Percentiles rank a stretch among this genome's conserved stretches.
Conservation (phyloP, 1,140 invertebrate species). For the Drosophila eugracilis region DNA sequence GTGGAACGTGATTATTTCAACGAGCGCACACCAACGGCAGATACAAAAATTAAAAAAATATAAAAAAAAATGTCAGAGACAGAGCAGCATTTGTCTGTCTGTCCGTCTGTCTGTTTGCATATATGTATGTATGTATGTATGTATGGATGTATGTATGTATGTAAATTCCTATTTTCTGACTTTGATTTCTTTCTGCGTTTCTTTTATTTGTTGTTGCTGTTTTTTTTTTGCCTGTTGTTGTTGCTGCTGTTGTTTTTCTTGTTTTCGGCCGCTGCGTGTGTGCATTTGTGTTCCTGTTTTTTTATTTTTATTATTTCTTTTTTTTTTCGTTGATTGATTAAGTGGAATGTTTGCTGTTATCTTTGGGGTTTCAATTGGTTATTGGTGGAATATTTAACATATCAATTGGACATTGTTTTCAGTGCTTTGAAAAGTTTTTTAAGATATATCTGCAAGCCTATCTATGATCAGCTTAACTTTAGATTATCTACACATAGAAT, state of each 20-base stretch:
- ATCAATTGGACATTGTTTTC: slow-evolving; percentile 9
- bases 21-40: slow-evolving; percentile 39
- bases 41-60: slow-evolving; percentile 20
- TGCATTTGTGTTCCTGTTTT: slow-evolving; percentile 48
- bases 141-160: not conserved
- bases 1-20: slow-evolving; percentile 77
- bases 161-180: slow-evolving; percentile 36
- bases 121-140: slow-evolving; percentile 11
- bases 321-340: slow-evolving; percentile 28
- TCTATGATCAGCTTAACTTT: too few species aligned
- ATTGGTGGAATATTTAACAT: slow-evolving; percentile 17
- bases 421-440: not conserved
- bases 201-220: slow-evolving; percentile 17
- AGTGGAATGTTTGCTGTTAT: slow-evolving; percentile 42
- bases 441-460: not conserved
- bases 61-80: slow-evolving; percentile 8
- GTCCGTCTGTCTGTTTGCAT: not conserved
- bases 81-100: slow-evolving; percentile 22
- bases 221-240: too few species aligned
- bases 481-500: slow-evolving; percentile 1
- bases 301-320: slow-evolving; percentile 13
- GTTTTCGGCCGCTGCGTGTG: slow-evolving; percentile 20
- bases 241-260: slow-evolving; percentile 37
- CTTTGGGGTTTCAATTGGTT: slow-evolving; percentile 34
- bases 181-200: slow-evolving; percentile 60